These are phyloP conservation scores for Aphaenogaster floridana DNA, from an alignment of 1,140 invertebrate genomes.

Conservation along the genomic window DNA sequence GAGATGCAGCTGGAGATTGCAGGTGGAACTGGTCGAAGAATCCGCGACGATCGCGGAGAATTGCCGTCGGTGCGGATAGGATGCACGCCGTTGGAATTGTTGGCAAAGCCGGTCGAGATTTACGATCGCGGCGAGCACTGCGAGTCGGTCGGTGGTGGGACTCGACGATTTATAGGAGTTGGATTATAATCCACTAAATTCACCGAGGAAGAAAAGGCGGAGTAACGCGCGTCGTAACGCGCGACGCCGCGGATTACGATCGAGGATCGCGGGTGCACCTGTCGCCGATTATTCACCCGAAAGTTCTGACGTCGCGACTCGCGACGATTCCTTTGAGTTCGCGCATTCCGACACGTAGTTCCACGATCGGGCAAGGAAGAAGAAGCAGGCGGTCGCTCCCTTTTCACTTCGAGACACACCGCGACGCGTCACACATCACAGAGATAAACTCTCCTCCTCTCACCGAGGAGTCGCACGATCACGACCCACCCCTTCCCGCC, in stretches of 20 bases:
- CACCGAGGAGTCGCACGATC: neutral
- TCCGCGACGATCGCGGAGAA: slow-evolving; percentile 47
- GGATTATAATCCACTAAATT: slow-evolving; percentile 26
- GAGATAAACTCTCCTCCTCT: neutral
- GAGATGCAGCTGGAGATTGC: slow-evolving; percentile 42
- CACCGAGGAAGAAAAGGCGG: neutral
- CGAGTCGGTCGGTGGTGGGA: neutral
- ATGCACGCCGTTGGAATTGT: slow-evolving; percentile 32
- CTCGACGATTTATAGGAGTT: slow-evolving; percentile 32
- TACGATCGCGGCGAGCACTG: slow-evolving; percentile 43
- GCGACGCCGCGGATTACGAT: neutral
- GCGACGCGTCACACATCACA: slow-evolving; percentile 19
- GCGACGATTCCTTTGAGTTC: neutral
- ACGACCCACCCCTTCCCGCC: neutral
- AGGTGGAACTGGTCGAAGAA: slow-evolving; percentile 48
- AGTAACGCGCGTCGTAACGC: neutral
- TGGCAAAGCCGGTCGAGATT: slow-evolving; percentile 50
- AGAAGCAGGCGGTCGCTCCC: neutral
- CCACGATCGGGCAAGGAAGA: neutral
- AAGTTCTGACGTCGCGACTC: neutral
- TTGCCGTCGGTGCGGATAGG: slow-evolving; percentile 19
- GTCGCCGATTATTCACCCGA: slow-evolving; percentile 4
- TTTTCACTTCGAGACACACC: neutral
- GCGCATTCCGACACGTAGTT: slow-evolving; percentile 24
- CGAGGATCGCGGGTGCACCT: neutral